Percentiles rank a stretch among this genome's conserved stretches.
phyloP scores from a whole-genome alignment of 2,113 vertebrate genomes.

The Oxyruncus cristatus region DNA sequence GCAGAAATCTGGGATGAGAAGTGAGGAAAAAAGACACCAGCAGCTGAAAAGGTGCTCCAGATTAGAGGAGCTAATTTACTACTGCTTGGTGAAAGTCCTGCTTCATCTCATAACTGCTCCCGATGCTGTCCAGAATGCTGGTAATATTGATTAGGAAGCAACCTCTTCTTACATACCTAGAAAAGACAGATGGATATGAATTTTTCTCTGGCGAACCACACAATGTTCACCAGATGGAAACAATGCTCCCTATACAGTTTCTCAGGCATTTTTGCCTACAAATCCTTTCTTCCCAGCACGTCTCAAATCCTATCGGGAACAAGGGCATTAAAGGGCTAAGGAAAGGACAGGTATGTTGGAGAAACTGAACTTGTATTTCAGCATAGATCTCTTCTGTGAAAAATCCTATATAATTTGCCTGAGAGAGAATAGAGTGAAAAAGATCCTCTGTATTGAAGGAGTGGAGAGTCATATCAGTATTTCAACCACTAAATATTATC shows the following conservation, averaged over 20 bases:
- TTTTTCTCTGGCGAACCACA: slow-evolving; percentile 21
- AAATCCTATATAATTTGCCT: background rate
- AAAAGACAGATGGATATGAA: slow-evolving; percentile 46
- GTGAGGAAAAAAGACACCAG: background rate
- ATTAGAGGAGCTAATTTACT: background rate
- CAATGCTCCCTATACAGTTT: slow-evolving; percentile 11
- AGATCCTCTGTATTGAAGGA: background rate
- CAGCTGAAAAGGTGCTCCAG: background rate
- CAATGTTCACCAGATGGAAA: slow-evolving; percentile 49
- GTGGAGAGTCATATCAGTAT: background rate
- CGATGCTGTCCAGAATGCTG: background rate
- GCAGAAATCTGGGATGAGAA: background rate
- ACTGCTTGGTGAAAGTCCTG: rapidly evolving
- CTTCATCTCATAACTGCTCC: background rate
- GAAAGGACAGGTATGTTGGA: background rate
- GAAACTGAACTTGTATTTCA: background rate
- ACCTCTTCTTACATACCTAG: background rate
- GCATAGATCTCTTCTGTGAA: background rate
- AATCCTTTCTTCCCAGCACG: slow-evolving; percentile 2
- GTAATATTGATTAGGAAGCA: background rate
- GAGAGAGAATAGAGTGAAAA: background rate
- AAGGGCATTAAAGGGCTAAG: slow-evolving; percentile 13
- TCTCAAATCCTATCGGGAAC: background rate
- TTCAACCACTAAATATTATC: background rate
- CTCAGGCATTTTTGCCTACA: slow-evolving; percentile 12